Evolutionary conservation across 2,888 invertebrate genomes (phyloP).

Genomic region (Cheilosia grossa): DNA sequence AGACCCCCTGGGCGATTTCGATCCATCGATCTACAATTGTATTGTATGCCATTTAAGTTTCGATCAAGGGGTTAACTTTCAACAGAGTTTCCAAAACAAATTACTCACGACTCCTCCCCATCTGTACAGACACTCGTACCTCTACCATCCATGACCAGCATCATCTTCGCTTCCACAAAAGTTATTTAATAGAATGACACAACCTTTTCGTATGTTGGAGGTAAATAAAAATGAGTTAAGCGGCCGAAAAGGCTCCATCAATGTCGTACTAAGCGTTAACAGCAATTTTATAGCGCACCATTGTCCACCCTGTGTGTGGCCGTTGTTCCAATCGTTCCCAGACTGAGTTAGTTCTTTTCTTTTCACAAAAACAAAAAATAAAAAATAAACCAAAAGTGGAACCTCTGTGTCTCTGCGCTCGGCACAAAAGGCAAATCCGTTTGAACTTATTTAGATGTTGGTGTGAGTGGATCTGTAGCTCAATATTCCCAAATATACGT

Average conservation of each 20-base stretch:
- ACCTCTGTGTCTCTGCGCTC: conserved; percentile 12
- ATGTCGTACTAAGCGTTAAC: conserved; percentile 61
- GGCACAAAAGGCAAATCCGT: conserved; percentile 30
- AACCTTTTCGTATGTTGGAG: conserved; percentile 38
- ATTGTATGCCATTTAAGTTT: conserved; percentile 55
- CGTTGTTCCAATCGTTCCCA: conserved; percentile 51
- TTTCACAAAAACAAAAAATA: background rate
- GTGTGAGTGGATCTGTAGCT: conserved; percentile 6
- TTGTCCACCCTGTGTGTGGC: conserved; percentile 72
- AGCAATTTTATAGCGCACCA: conserved; percentile 48
- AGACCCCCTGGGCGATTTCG: conserved; percentile 45
- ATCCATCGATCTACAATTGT: conserved; percentile 59
- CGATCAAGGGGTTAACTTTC: conserved; percentile 46
- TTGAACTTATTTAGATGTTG: conserved; percentile 61
- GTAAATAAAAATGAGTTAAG: conserved; percentile 38
- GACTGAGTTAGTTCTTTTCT: background rate
- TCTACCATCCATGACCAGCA: background rate
- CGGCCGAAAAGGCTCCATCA: conserved; percentile 60
- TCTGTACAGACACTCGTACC: background rate
- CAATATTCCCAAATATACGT: conserved; percentile 1
- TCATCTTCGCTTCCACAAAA: conserved; percentile 52
- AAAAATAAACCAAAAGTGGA: conserved; percentile 25
- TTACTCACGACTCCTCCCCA: conserved; percentile 25
- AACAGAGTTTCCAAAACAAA: conserved; percentile 51
- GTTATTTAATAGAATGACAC: conserved; percentile 72